Evolutionary conservation across 2,888 invertebrate species (phyloP), one percentile per base, ranked within the genome.

Genomic region (Tetheella fluctuosa): DNA sequence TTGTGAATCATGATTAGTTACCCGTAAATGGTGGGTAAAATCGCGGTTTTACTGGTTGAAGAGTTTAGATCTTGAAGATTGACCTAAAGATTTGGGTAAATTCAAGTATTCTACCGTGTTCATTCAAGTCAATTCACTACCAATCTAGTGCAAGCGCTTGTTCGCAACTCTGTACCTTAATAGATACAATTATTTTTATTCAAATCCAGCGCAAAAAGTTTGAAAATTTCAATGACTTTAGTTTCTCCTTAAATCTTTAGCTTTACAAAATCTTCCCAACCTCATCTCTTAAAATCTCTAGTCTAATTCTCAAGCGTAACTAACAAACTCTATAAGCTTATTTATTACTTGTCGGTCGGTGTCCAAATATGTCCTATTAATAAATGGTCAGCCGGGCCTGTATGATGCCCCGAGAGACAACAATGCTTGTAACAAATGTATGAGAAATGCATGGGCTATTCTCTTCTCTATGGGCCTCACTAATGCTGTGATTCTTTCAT

Each of bases 351-450:
- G 87, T 86, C 85, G 71, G 71, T 69, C 79, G 77, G 71, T 83
- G 82, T 85, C 91, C 91, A 90, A 91, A 92, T 92, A 92, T 80
- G 91, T 86, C 83, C 78, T 81, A 89, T 88, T 89, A 87, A 90
- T 88, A 91, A 89, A 91, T 91, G 85, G 83, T 73, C 81, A 73
- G 75, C 73, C 71, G 71, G 71, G 74, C 59, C 64, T 70, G 69
- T 74, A 70, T 78, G 71, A 67, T 58, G 63, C 67, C 68, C 68
- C 59, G 64, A 57, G 64, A 65, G 72, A 66, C 71, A 73, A 89
- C 86, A 88, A 89, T 84, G 64, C 79, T 59, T 76, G 67, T 76
- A 78, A 86, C 83, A 84, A 85, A 88, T 86, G 82, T 71, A 78
- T 76, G 81, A 81, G 80, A 84, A 81, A 81, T 83, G 79, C 70